These are phyloP conservation scores for Struthidea cinerea DNA, from an alignment of 2,113 vertebrate genomes.

Conservation along the genomic window DNA sequence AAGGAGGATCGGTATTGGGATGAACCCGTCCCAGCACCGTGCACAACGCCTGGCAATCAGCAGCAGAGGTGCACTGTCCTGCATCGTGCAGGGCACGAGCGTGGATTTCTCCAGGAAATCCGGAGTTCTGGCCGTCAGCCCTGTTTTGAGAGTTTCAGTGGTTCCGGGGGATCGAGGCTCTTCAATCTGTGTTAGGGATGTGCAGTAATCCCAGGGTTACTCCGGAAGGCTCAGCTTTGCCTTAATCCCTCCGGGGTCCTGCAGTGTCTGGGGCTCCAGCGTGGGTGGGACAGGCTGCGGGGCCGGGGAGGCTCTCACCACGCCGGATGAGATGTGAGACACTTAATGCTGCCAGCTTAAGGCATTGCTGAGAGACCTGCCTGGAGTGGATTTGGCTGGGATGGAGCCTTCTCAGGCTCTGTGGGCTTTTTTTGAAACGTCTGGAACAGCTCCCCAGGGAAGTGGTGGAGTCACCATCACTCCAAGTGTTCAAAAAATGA, in stretches of 20 bases:
- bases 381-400: neutral
- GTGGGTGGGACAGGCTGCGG: neutral
- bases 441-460: neutral
- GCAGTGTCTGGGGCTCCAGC: neutral
- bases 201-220: neutral
- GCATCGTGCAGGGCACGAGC: fast-evolving
- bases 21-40: fast-evolving
- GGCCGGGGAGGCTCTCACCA: fast-evolving
- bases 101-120: fast-evolving
- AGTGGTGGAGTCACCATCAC: neutral
- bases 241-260: neutral
- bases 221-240: neutral
- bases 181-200: fast-evolving
- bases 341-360: neutral
- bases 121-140: neutral
- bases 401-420: neutral
- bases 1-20: fast-evolving
- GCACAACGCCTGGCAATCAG: fast-evolving
- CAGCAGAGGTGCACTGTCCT: neutral
- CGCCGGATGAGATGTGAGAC: fast-evolving
- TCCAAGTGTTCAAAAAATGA: fast-evolving
- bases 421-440: fast-evolving
- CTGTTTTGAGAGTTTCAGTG: neutral
- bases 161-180: neutral
- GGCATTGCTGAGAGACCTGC: neutral